A percentile compares a stretch with the other conserved stretches of the same genome.
Conservation (phyloP, 2,888 invertebrate genomes). For the Acheta domesticus region DNA sequence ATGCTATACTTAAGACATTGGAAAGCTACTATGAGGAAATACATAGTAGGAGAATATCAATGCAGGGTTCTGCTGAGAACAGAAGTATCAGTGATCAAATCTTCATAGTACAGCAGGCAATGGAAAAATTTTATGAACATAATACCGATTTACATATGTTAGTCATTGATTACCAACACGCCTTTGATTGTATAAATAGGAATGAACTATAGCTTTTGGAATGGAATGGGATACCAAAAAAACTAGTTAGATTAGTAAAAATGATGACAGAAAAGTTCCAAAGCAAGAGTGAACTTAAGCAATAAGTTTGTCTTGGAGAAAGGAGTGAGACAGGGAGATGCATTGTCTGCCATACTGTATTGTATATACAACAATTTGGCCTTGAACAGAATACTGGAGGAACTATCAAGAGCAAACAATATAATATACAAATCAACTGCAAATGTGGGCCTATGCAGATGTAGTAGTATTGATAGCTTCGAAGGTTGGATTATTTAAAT, state of each 20-base stretch:
- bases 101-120: neutral
- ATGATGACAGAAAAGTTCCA: no score
- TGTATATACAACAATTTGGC: no score
- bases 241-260: neutral
- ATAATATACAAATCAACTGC: neutral
- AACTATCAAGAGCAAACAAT: neutral
- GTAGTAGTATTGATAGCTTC: neutral
- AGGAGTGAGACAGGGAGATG: no score
- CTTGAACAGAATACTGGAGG: neutral
- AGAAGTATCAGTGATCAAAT: neutral
- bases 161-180: neutral
- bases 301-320: no score
- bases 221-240: neutral
- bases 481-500: neutral
- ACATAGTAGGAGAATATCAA: no score
- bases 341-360: no score
- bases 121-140: neutral
- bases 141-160: neutral
- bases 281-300: no score
- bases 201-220: neutral
- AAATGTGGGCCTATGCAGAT: neutral
- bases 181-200: neutral
- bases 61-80: neutral
- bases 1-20: neutral
- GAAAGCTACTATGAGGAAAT: neutral